Conservation (phyloP, 2,888 invertebrate species). For the Leptogaster cylindrica region DNA sequence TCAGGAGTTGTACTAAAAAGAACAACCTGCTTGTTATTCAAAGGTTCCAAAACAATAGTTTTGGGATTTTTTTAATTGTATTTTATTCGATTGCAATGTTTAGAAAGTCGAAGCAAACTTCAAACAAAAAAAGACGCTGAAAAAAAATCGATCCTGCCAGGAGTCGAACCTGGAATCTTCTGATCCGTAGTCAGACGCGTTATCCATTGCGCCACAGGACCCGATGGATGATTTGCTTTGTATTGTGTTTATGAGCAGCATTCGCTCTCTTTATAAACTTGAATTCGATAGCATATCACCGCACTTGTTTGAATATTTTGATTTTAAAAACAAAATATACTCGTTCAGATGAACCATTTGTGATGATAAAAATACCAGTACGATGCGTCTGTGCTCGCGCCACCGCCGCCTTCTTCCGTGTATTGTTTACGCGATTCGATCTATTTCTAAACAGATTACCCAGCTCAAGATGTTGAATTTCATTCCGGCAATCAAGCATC, state of each 20-base stretch:
- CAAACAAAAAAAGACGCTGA: neutral
- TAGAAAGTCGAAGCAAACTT: no score
- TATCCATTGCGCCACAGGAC: constrained; percentile 44
- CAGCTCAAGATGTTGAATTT: neutral
- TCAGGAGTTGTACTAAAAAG: no score
- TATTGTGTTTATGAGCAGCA: no score
- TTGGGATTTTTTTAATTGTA: no score
- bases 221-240: no score
- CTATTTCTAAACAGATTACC: constrained; percentile 12
- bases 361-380: constrained; percentile 11
- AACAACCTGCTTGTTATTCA: no score
- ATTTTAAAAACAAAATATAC: no score
- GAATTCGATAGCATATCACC: no score
- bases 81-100: no score
- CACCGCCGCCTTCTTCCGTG: neutral
- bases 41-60: no score
- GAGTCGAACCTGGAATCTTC: constrained; percentile 43
- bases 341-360: neutral
- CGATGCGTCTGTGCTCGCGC: neutral
- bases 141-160: constrained; percentile 33
- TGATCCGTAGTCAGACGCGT: constrained; percentile 44
- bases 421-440: constrained; percentile 9
- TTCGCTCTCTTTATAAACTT: neutral
- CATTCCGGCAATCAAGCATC: constrained; percentile 1
- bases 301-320: no score